phyloP scores from a whole-genome alignment of 2,797 vertebrate genomes.

The Anniella stebbinsi region DNA sequence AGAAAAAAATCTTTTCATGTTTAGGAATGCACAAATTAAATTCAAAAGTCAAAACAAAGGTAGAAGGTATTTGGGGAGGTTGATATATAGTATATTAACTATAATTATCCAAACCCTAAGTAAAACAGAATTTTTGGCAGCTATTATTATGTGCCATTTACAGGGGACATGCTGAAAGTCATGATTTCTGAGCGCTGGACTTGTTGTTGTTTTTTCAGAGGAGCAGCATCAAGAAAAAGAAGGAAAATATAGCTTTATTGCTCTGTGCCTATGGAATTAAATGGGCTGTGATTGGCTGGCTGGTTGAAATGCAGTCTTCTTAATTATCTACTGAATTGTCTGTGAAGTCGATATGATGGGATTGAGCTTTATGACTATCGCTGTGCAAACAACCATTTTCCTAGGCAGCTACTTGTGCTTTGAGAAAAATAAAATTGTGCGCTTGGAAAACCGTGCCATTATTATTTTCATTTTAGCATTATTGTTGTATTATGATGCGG shows the following conservation, averaged over 20 bases:
- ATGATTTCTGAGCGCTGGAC: slow-evolving; percentile 53
- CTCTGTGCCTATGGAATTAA: slow-evolving; percentile 65
- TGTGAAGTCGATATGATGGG: slow-evolving; percentile 50
- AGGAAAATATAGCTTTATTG: slow-evolving; percentile 60
- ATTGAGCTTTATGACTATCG: slow-evolving; percentile 37
- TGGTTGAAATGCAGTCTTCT: slow-evolving; percentile 50
- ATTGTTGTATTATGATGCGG: background rate
- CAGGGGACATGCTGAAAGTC: slow-evolving; percentile 51
- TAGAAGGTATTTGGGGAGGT: background rate
- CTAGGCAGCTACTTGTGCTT: slow-evolving; percentile 68
- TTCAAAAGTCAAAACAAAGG: background rate
- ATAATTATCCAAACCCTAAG: slow-evolving; percentile 38
- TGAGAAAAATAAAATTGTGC: slow-evolving; percentile 58
- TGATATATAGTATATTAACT: slow-evolving; percentile 43
- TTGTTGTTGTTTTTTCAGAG: background rate
- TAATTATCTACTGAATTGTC: slow-evolving; percentile 45
- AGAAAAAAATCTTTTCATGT: background rate
- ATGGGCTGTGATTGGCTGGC: slow-evolving; percentile 34
- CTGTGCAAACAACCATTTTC: slow-evolving; percentile 60
- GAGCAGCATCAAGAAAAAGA: slow-evolving; percentile 52
- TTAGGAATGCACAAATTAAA: background rate
- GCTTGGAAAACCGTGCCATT: slow-evolving; percentile 18
- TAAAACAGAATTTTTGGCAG: slow-evolving; percentile 49
- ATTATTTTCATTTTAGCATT: background rate
- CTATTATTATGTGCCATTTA: slow-evolving; percentile 40